Percentiles rank a stretch among this genome's conserved stretches.
These are phyloP conservation scores for Caenorhabditis angaria DNA, from an alignment of 2,888 invertebrate species.

Conservation along the genomic window DNA sequence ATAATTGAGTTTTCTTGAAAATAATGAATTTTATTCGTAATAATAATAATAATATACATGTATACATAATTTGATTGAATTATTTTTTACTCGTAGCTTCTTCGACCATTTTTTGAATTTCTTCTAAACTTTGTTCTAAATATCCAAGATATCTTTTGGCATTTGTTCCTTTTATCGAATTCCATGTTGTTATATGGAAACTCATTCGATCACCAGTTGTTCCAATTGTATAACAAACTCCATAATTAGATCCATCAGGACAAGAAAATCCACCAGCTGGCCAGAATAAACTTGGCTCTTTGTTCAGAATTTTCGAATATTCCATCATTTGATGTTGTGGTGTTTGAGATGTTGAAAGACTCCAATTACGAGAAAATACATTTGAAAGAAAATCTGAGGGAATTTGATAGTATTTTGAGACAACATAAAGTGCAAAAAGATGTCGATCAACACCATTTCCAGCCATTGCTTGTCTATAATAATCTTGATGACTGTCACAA, in stretches of 20 bases:
- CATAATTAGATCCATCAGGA: slow-evolving; percentile 65
- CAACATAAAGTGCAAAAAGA: slow-evolving; percentile 95
- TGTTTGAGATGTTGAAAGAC: slow-evolving; percentile 72
- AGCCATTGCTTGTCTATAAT: slow-evolving; percentile 95
- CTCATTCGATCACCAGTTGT: slow-evolving; percentile 60
- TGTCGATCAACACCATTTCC: slow-evolving; percentile 87
- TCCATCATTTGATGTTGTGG: slow-evolving; percentile 66
- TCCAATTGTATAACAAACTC: slow-evolving; percentile 64
- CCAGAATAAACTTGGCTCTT: slow-evolving; percentile 60
- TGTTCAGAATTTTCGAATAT: slow-evolving; percentile 52
- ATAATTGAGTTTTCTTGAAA: no score
- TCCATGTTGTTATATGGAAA: slow-evolving; percentile 63
- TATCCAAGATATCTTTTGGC: slow-evolving; percentile 49
- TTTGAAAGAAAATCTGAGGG: slow-evolving; percentile 77
- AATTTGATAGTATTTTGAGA: slow-evolving; percentile 93
- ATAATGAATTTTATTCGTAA: no score
- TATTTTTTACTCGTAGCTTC: slow-evolving; percentile 27
- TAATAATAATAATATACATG: slow-evolving; percentile 10
- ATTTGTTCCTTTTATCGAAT: slow-evolving; percentile 49
- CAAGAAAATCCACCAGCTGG: slow-evolving; percentile 65
- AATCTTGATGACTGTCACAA: slow-evolving; percentile 81
- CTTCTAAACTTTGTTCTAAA: slow-evolving; percentile 47
- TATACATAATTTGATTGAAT: no score
- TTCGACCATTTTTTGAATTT: slow-evolving; percentile 54
- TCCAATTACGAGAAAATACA: slow-evolving; percentile 96